These are phyloP conservation scores for Drosophila prosaltans DNA, from an alignment of 1,140 invertebrate species.

Conservation along the genomic window DNA sequence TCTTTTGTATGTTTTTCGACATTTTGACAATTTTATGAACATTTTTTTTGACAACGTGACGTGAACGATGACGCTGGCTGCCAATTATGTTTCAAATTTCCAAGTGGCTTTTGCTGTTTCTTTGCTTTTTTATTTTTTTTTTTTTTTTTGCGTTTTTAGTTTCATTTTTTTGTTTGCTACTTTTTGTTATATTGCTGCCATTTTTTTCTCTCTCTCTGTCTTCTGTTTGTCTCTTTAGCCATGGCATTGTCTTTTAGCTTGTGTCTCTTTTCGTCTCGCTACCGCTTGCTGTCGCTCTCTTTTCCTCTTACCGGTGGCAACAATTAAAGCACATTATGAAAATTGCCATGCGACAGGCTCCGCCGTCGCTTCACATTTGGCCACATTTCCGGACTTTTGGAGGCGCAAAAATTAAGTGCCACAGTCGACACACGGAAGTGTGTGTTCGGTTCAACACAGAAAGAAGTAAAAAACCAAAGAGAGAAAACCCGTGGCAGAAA, in stretches of 20 bases:
- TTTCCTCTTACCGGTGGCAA: neutral
- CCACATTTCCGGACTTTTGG: slow-evolving; percentile 31
- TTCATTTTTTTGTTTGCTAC: neutral
- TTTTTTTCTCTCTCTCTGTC: neutral
- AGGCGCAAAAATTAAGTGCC: slow-evolving; percentile 33
- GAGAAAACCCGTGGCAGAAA: neutral
- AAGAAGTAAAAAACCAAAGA: neutral
- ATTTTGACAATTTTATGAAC: slow-evolving; percentile 22
- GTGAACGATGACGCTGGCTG: slow-evolving; percentile 13
- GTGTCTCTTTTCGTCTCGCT: neutral
- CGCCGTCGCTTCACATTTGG: slow-evolving; percentile 12
- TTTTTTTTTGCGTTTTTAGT: neutral
- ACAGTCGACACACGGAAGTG: neutral
- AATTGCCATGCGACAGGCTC: slow-evolving; percentile 22
- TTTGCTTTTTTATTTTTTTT: neutral
- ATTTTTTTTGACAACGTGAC: slow-evolving; percentile 18
- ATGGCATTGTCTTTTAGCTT: neutral
- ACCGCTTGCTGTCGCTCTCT: neutral
- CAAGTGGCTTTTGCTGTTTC: slow-evolving; percentile 16
- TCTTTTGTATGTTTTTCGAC: slow-evolving; percentile 17
- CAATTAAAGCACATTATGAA: slow-evolving; percentile 53
- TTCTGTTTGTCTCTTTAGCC: neutral
- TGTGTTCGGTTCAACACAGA: neutral
- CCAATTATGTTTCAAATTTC: slow-evolving; percentile 40
- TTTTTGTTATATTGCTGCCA: neutral